These are phyloP conservation scores for Seira sanloemensis DNA, from an alignment of 2,888 invertebrate genomes.

Conservation along the genomic window DNA sequence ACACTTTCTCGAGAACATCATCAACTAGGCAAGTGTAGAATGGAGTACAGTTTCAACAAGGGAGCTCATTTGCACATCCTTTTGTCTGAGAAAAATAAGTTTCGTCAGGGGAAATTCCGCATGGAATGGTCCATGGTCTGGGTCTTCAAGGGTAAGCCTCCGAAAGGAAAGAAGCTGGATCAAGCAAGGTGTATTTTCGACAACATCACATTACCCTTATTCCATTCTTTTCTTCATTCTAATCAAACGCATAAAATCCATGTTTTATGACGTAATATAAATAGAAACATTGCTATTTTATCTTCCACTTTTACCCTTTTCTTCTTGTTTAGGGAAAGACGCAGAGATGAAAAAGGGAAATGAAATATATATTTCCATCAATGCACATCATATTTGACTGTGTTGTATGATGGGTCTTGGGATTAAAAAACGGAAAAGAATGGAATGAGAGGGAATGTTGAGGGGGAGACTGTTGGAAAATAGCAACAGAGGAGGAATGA, in stretches of 20 bases:
- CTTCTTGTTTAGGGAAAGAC: not conserved
- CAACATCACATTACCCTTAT: slow-evolving; percentile 6
- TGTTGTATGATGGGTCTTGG: slow-evolving; percentile 38
- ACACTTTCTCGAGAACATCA: slow-evolving; percentile 2
- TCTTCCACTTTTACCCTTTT: not conserved
- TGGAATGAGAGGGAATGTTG: not conserved
- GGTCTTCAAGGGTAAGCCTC: not conserved
- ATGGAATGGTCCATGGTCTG: not conserved
- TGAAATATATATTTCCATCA: slow-evolving; percentile 56
- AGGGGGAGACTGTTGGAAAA: slow-evolving; percentile 13
- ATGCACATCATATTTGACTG: slow-evolving; percentile 28
- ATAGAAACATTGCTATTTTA: slow-evolving; percentile 1
- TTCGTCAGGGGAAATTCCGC: slow-evolving; percentile 12
- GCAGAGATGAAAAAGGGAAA: slow-evolving; percentile 37
- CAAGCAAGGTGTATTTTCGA: not conserved
- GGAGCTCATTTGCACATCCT: slow-evolving; percentile 45
- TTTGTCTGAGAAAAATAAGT: slow-evolving; percentile 27
- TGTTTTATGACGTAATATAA: slow-evolving; percentile 22
- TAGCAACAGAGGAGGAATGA: not conserved
- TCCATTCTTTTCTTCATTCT: slow-evolving; percentile 20
- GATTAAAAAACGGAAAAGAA: slow-evolving; percentile 37
- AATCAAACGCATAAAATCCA: slow-evolving; percentile 45
- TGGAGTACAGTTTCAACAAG: not conserved
- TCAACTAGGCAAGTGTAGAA: not conserved
- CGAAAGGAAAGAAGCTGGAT: not conserved